Conservation (phyloP, 2,797 vertebrate species). For the Tachyglossus aculeatus region DNA sequence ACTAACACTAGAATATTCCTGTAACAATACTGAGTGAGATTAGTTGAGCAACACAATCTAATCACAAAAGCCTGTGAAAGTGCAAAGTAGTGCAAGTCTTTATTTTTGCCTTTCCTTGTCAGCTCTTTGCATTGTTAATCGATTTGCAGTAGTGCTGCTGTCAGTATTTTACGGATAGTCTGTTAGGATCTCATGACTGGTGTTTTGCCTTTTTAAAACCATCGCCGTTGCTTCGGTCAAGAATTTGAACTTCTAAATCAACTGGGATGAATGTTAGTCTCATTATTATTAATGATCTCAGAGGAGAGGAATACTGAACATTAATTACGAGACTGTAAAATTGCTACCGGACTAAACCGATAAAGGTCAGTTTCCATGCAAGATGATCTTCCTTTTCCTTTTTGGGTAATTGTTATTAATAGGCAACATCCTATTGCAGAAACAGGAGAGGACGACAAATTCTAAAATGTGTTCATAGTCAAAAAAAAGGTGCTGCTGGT, state of each 20-base stretch:
- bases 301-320: constrained; percentile 74
- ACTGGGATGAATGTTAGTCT: constrained; percentile 64
- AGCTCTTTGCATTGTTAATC: constrained; percentile 81
- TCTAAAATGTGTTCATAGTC: constrained; percentile 46
- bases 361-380: constrained; percentile 79
- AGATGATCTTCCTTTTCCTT: constrained; percentile 60
- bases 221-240: constrained; percentile 69
- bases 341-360: constrained; percentile 72
- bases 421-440: constrained; percentile 52
- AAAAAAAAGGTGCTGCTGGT: constrained; percentile 38
- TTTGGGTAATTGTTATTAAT: constrained; percentile 60
- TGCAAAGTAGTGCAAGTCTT: constrained; percentile 71
- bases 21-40: constrained; percentile 60
- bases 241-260: constrained; percentile 67
- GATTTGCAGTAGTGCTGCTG: constrained; percentile 75
- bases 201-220: constrained; percentile 78
- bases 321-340: constrained; percentile 74
- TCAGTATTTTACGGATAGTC: constrained; percentile 79
- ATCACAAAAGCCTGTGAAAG: constrained; percentile 70
- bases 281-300: constrained; percentile 73
- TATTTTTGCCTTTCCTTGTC: constrained; percentile 72
- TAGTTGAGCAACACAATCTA: constrained; percentile 68
- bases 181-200: constrained; percentile 76
- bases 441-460: constrained; percentile 58
- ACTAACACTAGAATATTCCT: constrained; percentile 57